Evolutionary conservation across 1,140 invertebrate species (phyloP).

Genomic region (Chymomyza costata): DNA sequence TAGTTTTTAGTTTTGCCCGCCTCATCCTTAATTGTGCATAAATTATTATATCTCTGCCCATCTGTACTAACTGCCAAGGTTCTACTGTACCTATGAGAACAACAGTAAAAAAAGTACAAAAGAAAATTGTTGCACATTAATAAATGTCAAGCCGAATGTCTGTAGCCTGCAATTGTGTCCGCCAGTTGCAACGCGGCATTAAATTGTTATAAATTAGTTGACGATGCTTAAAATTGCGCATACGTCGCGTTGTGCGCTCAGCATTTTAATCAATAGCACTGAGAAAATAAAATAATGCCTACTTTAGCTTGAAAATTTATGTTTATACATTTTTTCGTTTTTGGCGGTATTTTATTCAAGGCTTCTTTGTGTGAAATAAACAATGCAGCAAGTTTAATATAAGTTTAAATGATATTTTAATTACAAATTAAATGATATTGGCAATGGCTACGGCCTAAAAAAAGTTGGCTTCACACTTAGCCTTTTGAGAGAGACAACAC

Average conservation of each 20-base stretch:
- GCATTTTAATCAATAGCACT: slow-evolving; percentile 31
- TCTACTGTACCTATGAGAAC: no score
- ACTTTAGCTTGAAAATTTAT: background rate
- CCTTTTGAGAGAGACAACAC: no score
- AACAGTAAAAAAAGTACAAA: no score
- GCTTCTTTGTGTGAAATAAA: no score
- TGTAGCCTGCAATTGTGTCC: background rate
- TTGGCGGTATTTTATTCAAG: background rate
- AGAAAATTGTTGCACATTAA: slow-evolving; percentile 31
- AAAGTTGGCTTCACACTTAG: no score
- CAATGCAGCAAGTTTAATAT: no score
- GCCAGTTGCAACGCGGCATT: slow-evolving; percentile 33
- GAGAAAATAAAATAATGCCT: background rate
- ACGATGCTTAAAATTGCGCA: slow-evolving; percentile 32
- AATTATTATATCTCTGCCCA: slow-evolving; percentile 11
- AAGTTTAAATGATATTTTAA: no score
- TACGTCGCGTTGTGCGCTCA: slow-evolving; percentile 31
- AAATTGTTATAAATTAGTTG: slow-evolving; percentile 32
- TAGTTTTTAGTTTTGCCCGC: no score
- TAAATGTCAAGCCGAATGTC: slow-evolving; percentile 22
- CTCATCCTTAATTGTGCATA: no score
- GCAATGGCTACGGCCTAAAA: no score
- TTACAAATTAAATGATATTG: no score
- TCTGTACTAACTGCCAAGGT: no score
- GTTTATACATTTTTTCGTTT: background rate